Percentiles rank a stretch among this genome's conserved stretches.
These are phyloP conservation scores for Perca fluviatilis DNA, from an alignment of 2,113 vertebrate species.

Conservation along the genomic window DNA sequence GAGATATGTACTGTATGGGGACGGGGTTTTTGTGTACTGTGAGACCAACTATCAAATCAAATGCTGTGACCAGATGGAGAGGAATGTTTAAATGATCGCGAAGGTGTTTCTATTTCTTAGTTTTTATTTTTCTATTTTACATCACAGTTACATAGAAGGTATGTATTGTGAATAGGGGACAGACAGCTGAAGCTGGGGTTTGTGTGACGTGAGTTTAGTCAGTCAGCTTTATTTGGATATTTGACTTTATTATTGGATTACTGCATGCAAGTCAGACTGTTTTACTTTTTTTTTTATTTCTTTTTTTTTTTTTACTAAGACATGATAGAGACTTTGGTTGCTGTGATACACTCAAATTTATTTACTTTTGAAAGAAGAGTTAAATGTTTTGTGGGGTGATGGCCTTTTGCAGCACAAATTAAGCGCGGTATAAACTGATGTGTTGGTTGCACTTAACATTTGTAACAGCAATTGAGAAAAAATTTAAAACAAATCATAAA, in stretches of 20 bases:
- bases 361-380: background rate
- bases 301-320: background rate
- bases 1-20: too few species aligned
- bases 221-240: background rate
- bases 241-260: background rate
- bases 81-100: background rate
- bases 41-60: background rate
- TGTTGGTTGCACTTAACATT: background rate
- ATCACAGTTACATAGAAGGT: background rate
- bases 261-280: background rate
- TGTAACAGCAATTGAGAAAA: background rate
- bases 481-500: background rate
- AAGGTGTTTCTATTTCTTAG: background rate
- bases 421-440: background rate
- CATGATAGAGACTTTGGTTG: background rate
- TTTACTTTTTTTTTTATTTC: background rate
- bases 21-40: background rate
- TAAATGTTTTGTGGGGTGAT: background rate
- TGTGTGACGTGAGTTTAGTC: too few species aligned
- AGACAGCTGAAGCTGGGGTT: background rate
- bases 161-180: background rate
- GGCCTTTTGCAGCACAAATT: background rate
- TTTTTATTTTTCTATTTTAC: background rate
- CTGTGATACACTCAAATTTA: background rate
- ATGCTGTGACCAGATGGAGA: background rate